Evolutionary conservation across 2,113 vertebrate genomes (phyloP).

Genomic region (Sphaerodactylus townsendi): DNA sequence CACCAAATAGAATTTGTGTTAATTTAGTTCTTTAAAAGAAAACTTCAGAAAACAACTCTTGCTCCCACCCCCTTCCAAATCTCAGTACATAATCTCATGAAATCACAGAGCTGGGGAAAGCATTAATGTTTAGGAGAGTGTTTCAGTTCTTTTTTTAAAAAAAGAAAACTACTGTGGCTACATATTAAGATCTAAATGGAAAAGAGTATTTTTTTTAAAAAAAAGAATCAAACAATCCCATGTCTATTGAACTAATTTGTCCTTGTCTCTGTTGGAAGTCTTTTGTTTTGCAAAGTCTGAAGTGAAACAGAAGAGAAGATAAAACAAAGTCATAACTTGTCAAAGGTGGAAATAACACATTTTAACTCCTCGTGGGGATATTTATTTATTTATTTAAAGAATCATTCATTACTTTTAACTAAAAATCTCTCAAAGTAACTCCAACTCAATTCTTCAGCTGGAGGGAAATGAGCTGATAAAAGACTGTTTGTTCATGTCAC

Average conservation of each 20-base stretch:
- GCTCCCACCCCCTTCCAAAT: background rate
- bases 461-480: too few relatives aligned
- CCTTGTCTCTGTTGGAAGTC: conserved; percentile 69
- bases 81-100: conserved; percentile 1
- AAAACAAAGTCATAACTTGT: conserved; percentile 58
- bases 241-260: conserved; percentile 70
- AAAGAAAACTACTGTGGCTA: conserved; percentile 49
- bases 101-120: background rate
- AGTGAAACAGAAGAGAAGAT: conserved; percentile 30
- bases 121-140: conserved; percentile 24
- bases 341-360: conserved; percentile 47
- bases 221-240: conserved; percentile 63
- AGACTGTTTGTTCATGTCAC: too few relatives aligned
- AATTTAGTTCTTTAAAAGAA: conserved; percentile 54
- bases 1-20: conserved; percentile 65
- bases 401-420: too few relatives aligned
- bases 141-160: conserved; percentile 50
- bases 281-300: conserved; percentile 41
- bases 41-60: conserved; percentile 12
- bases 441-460: too few relatives aligned
- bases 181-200: conserved; percentile 65
- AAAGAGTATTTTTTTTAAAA: conserved; percentile 50
- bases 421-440: too few relatives aligned
- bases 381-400: too few relatives aligned
- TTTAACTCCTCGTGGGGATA: background rate